Conservation (phyloP, 2,797 vertebrate species). For the Mormyrops attenuatus region DNA sequence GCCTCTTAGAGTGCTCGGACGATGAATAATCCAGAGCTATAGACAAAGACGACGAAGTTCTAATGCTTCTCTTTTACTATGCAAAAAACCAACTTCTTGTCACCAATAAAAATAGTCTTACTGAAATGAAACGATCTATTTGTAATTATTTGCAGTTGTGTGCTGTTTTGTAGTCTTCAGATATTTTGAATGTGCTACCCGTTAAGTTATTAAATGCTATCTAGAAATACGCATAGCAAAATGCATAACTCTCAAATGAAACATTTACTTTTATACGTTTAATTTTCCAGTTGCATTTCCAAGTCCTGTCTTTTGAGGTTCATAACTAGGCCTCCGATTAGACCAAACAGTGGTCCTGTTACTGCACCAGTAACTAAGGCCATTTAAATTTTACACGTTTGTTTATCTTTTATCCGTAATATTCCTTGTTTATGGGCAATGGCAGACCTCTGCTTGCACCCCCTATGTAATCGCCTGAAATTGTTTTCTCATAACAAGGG, state of each 20-base stretch:
- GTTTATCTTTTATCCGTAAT: not conserved
- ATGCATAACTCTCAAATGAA: not conserved
- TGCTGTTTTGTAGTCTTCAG: not conserved
- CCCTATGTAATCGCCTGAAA: constrained; percentile 27
- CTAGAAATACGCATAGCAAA: not conserved
- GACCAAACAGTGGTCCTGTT: not conserved
- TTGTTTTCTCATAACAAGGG: constrained; percentile 41
- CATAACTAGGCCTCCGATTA: not conserved
- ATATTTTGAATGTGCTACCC: not conserved
- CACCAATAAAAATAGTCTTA: not conserved
- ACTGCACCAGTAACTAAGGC: not conserved
- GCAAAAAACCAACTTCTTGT: not conserved
- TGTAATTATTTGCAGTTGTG: not conserved
- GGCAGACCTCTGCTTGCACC: constrained; percentile 23
- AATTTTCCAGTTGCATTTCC: not conserved
- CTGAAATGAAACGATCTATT: not conserved
- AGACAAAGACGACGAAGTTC: not conserved
- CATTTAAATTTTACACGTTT: not conserved
- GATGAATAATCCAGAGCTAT: not conserved
- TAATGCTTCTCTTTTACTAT: not conserved
- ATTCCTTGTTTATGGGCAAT: constrained; percentile 20
- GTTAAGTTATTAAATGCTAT: not conserved
- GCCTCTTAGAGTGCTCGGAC: not conserved
- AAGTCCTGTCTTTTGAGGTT: not conserved
- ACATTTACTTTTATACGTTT: not conserved